phyloP scores from a whole-genome alignment of 2,888 invertebrate species.

The Tenodera sinensis region DNA sequence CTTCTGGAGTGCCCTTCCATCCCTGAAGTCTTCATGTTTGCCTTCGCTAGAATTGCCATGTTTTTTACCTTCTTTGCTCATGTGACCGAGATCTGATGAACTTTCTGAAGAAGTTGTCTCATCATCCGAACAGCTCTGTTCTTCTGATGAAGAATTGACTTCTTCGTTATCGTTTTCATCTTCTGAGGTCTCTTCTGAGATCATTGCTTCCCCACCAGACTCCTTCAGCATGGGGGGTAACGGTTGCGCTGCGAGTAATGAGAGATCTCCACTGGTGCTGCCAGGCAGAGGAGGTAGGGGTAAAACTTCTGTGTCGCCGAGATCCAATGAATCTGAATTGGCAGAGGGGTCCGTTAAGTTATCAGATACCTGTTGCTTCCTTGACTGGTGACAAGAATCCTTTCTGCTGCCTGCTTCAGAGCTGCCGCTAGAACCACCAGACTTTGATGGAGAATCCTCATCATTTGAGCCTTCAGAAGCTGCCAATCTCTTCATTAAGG shows the following conservation, averaged over 20 bases:
- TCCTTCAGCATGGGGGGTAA: constrained; percentile 28
- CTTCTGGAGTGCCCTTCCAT: neutral
- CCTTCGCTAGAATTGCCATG: neutral
- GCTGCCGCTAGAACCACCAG: constrained; percentile 10
- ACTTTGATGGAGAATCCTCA: constrained; percentile 22
- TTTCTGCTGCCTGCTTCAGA: neutral
- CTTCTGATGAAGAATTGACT: constrained; percentile 20
- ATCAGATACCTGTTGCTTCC: constrained; percentile 8
- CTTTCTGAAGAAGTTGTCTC: constrained; percentile 18
- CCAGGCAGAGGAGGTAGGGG: constrained; percentile 20
- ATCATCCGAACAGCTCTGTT: constrained; percentile 25
- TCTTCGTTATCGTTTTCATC: constrained; percentile 32
- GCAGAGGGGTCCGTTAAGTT: neutral
- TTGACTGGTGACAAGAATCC: neutral
- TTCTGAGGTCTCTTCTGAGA: constrained; percentile 39
- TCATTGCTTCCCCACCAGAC: constrained; percentile 39
- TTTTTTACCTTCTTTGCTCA: neutral
- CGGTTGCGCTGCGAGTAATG: constrained; percentile 18
- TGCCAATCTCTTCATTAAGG: neutral
- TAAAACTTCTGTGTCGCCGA: constrained; percentile 9
- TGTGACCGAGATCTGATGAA: neutral
- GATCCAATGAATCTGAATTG: constrained; percentile 9
- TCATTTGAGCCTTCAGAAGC: constrained; percentile 21
- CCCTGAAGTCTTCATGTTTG: neutral
- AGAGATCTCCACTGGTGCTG: constrained; percentile 17